A percentile compares a stretch with the other conserved stretches of the same genome.
These are phyloP conservation scores for Lagocephalus sceleratus DNA, from an alignment of 2,797 vertebrate genomes.

Conservation along the genomic window DNA sequence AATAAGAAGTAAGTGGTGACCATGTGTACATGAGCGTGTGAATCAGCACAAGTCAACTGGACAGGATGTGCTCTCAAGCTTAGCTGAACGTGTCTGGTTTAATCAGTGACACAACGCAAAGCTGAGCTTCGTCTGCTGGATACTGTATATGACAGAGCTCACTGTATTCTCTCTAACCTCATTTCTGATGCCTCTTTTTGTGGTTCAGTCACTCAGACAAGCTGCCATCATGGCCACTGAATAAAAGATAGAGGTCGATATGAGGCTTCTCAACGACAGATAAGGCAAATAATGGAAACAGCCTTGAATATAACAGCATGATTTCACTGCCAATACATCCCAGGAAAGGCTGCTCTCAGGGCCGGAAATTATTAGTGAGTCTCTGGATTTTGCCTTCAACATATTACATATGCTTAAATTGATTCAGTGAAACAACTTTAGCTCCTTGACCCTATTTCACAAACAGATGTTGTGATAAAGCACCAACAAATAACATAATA, in stretches of 20 bases:
- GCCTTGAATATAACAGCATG: conserved; percentile 6
- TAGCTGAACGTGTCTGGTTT: conserved; percentile 35
- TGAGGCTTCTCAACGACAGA: conserved; percentile 12
- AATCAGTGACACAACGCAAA: conserved; percentile 39
- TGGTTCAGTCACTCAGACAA: conserved; percentile 14
- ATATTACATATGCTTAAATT: conserved; percentile 41
- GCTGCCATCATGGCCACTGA: conserved; percentile 12
- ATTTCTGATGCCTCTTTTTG: neutral
- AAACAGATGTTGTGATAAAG: conserved; percentile 54
- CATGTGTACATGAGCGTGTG: neutral
- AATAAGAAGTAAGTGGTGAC: too few relatives aligned
- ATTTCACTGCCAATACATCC: conserved; percentile 26
- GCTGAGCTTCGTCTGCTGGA: conserved; percentile 6
- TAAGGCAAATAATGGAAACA: conserved; percentile 16
- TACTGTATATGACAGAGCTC: conserved; percentile 8
- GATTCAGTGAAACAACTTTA: conserved; percentile 53
- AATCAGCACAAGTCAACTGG: conserved; percentile 23
- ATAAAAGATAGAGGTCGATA: conserved; percentile 20
- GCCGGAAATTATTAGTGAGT: conserved; percentile 3
- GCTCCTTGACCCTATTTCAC: conserved; percentile 56
- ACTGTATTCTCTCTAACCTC: conserved; percentile 4
- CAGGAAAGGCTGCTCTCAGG: conserved; percentile 7
- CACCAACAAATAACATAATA: conserved; percentile 50
- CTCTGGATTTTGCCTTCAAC: conserved; percentile 35
- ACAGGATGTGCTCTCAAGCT: conserved; percentile 36